Evolutionary conservation across 2,888 invertebrate genomes (phyloP), one percentile per base, ranked within the genome.

Genomic region (Spilarctia lutea): DNA sequence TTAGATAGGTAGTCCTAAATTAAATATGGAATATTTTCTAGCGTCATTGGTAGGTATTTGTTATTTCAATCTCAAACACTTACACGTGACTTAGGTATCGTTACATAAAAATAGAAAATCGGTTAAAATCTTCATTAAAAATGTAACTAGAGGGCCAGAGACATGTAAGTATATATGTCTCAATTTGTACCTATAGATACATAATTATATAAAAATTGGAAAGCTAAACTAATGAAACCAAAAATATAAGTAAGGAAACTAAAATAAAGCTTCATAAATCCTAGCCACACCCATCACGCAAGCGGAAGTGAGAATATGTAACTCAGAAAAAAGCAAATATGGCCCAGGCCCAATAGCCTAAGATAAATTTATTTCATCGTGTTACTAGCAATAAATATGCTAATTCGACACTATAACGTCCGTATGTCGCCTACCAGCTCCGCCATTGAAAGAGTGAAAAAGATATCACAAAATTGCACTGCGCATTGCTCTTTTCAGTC

Each of bases 391-490:
- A 95, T 96, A 95, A 95, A 95, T 95, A 95, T 95, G 95, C 93
- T 94, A 96, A 96, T 95, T 94, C 91, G 89, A 92, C 92, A 93
- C 94, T 94, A 94, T 94, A 94, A 92, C 94, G 94, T 92, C 95
- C 95, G 93, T 95, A 95, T 94, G 95, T 95, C 94, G 95, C 94
- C 94, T 91, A 90, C 90, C 88, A 88, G 87, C 89, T 89, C 88
- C 88, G 87, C 91, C 92, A 92, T 92, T 92, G 93, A 93, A 93
- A 93, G 93, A 94, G 94, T 93, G 94, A 94, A 95, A 95, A 95
- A 96, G 95, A 95, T 94, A 94, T 95, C 94, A 93, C 94, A 91
- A 92, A 94, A 95, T 95, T 95, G 94, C 95, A 95, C 94, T 94
- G 95, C 95, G 95, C 95, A 95, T 93, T 92, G 92, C 94, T 94